phyloP scores from a whole-genome alignment of 2,888 invertebrate species.

The Standfussiana lucernea region DNA sequence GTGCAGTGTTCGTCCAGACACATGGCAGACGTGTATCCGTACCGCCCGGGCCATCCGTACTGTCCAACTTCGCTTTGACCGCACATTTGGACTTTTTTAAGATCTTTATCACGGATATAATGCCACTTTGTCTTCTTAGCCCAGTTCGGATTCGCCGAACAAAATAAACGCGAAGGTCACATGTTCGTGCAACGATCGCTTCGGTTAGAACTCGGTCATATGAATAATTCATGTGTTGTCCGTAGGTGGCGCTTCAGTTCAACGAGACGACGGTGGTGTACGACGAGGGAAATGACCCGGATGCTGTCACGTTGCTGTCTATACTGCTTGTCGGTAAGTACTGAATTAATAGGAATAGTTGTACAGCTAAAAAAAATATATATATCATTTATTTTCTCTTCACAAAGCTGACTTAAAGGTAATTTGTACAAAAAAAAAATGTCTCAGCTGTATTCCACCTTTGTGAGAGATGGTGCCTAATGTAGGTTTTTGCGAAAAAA shows the following conservation, averaged over 20 bases:
- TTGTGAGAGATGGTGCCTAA: no score
- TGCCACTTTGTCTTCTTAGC: not conserved
- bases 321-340: constrained; percentile 95
- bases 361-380: not conserved
- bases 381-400: no score
- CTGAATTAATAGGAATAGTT: not conserved
- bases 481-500: no score
- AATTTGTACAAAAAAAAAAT: no score
- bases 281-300: constrained; percentile 92
- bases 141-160: not conserved
- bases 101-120: not conserved
- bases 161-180: not conserved
- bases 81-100: not conserved
- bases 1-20: not conserved
- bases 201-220: not conserved
- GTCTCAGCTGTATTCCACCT: no score
- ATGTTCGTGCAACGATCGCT: not conserved
- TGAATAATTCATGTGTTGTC: constrained; percentile 56
- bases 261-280: constrained; percentile 89
- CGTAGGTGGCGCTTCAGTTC: constrained; percentile 88
- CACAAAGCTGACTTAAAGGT: no score
- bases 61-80: not conserved
- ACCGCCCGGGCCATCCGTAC: not conserved
- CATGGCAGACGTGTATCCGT: not conserved
- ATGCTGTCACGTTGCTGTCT: constrained; percentile 94